Conservation (phyloP, 2,797 vertebrate genomes). For the Sebastiscus albofasciatus region DNA sequence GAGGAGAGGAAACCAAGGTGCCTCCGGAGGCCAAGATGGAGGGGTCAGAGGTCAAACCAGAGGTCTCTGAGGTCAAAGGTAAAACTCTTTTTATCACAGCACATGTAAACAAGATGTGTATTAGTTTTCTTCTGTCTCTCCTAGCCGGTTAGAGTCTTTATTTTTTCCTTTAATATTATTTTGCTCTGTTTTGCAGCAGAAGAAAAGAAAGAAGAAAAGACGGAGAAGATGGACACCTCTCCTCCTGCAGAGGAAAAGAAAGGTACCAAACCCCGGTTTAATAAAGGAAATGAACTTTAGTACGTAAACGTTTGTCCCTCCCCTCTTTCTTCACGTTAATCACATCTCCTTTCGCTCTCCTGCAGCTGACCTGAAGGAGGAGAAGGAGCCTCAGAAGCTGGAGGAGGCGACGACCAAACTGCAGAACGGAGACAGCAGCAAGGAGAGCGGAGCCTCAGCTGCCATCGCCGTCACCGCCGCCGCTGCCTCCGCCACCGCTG, state of each 20-base stretch:
- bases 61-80: slow-evolving; percentile 79
- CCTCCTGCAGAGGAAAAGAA: slow-evolving; percentile 88
- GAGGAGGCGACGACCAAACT: slow-evolving; percentile 88
- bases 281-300: not conserved
- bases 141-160: too few relatives aligned
- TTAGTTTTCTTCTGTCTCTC: too few relatives aligned
- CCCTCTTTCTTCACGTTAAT: not conserved
- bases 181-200: slow-evolving; percentile 42
- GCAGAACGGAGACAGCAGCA: slow-evolving; percentile 91
- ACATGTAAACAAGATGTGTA: too few relatives aligned
- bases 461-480: accelerated
- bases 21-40: slow-evolving; percentile 65
- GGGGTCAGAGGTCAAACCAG: slow-evolving; percentile 72
- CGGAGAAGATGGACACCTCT: slow-evolving; percentile 80
- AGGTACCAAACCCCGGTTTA: slow-evolving; percentile 52
- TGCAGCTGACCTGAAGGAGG: slow-evolving; percentile 82
- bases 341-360: accelerated
- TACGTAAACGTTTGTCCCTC: not conserved
- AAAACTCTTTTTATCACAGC: not conserved
- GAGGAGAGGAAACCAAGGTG: slow-evolving; percentile 61
- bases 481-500: accelerated
- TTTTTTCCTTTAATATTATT: not conserved
- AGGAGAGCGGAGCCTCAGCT: slow-evolving; percentile 70
- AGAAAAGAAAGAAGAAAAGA: slow-evolving; percentile 75
- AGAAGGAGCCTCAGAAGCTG: slow-evolving; percentile 83